Conservation (phyloP, 2,888 invertebrate genomes). For the Chloromyia formosa region DNA sequence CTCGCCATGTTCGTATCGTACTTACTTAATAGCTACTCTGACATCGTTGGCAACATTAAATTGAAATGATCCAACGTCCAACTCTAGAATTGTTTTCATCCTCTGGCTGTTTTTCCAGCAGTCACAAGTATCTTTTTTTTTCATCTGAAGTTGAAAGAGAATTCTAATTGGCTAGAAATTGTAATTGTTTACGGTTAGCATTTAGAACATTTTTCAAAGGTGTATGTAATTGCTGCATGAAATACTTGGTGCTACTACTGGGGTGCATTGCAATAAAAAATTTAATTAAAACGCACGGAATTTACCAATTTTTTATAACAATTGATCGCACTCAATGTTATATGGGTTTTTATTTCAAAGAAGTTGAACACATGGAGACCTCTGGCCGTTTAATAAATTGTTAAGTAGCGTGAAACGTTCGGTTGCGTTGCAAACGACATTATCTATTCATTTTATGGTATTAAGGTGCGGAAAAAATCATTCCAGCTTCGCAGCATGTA, state of each 20-base stretch:
- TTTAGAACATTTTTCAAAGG: constrained; percentile 34
- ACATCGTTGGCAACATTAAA: constrained; percentile 13
- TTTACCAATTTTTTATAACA: constrained; percentile 30
- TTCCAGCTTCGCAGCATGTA: neutral
- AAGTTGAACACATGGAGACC: neutral
- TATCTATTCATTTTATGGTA: constrained; percentile 22
- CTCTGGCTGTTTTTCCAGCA: neutral
- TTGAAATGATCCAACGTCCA: constrained; percentile 11
- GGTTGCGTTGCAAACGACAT: constrained; percentile 14
- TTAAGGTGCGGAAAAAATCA: neutral
- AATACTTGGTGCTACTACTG: neutral
- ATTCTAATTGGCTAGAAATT: constrained; percentile 40
- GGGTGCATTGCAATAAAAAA: constrained; percentile 24
- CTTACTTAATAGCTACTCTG: constrained; percentile 4
- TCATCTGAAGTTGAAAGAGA: neutral
- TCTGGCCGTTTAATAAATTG: neutral
- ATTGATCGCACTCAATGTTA: constrained; percentile 2
- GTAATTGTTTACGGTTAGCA: constrained; percentile 41
- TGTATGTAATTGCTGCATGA: constrained; percentile 25
- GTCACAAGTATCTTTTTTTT: constrained; percentile 12
- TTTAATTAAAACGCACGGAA: constrained; percentile 34
- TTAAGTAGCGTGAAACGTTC: constrained; percentile 24
- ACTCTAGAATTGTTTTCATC: neutral
- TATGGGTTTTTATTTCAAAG: too few species aligned
- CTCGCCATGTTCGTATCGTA: neutral